phyloP scores from a whole-genome alignment of 2,888 invertebrate genomes.

The Pseudoips prasinana region DNA sequence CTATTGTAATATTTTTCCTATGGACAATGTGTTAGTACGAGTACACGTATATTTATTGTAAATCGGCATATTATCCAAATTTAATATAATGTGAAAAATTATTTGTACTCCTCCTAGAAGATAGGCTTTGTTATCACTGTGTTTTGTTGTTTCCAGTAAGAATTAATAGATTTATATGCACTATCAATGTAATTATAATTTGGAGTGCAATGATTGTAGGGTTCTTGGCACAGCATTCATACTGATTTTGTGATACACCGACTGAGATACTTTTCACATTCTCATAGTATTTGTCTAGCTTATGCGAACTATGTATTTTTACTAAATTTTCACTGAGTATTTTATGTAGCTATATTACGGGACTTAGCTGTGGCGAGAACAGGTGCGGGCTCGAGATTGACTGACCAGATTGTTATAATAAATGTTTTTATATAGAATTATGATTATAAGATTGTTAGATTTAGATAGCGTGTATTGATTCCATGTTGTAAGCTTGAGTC shows the following conservation, averaged over 20 bases:
- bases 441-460: constrained; percentile 51
- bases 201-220: constrained; percentile 39
- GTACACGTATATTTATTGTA: too few relatives aligned
- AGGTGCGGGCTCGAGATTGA: constrained; percentile 58
- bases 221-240: constrained; percentile 59
- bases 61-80: constrained; percentile 27
- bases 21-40: constrained; percentile 21
- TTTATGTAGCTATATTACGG: constrained; percentile 24
- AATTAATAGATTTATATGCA: constrained; percentile 29
- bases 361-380: constrained; percentile 63
- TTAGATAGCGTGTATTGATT: constrained; percentile 63
- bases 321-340: constrained; percentile 17
- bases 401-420: constrained; percentile 68
- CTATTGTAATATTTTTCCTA: constrained; percentile 13
- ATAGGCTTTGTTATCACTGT: constrained; percentile 34
- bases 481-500: constrained; percentile 54
- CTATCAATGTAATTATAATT: constrained; percentile 38
- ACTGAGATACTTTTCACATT: constrained; percentile 10
- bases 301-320: constrained; percentile 19
- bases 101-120: constrained; percentile 29
- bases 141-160: constrained; percentile 34
- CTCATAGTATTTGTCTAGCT: constrained; percentile 7
- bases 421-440: constrained; percentile 63
- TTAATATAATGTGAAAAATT: constrained; percentile 32
- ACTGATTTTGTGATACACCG: constrained; percentile 11